Percentiles rank a stretch among this genome's conserved stretches.
phyloP scores from a whole-genome alignment of 2,888 invertebrate genomes.

The Ornithoptera priamus region DNA sequence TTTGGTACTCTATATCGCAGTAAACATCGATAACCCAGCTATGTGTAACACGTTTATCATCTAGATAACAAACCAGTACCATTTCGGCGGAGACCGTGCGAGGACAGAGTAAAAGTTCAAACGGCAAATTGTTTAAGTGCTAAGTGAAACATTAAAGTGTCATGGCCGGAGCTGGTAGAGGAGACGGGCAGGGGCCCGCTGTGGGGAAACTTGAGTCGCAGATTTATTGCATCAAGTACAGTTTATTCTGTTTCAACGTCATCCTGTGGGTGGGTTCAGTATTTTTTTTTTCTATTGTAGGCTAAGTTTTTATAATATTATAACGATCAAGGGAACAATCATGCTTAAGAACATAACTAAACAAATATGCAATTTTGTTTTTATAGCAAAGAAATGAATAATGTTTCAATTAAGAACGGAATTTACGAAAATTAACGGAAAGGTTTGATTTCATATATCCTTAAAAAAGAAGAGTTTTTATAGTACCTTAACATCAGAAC shows the following conservation, averaged over 20 bases:
- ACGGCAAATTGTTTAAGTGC: conserved; percentile 41
- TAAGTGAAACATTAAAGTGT: conserved; percentile 51
- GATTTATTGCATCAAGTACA: conserved; percentile 90
- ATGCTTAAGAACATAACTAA: too few relatives aligned
- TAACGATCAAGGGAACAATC: too few relatives aligned
- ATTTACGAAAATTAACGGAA: too few relatives aligned
- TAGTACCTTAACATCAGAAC: too few relatives aligned
- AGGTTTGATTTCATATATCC: too few relatives aligned
- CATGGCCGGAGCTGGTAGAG: conserved; percentile 80
- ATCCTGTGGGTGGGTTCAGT: conserved; percentile 86
- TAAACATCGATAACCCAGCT: conserved; percentile 75
- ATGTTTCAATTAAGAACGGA: too few relatives aligned
- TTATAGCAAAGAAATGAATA: too few relatives aligned
- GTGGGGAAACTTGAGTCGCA: conserved; percentile 85
- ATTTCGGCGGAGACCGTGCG: conserved; percentile 51
- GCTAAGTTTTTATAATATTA: too few relatives aligned
- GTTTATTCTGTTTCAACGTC: conserved; percentile 89
- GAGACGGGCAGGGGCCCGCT: conserved; percentile 72
- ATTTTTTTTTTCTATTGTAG: background rate
- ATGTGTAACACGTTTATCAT: conserved; percentile 58
- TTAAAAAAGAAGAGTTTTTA: too few relatives aligned
- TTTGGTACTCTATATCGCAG: conserved; percentile 64
- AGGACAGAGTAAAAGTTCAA: conserved; percentile 44
- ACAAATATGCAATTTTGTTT: too few relatives aligned
- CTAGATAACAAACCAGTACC: conserved; percentile 61